These are phyloP conservation scores for Apomyelois bistriatella DNA, from an alignment of 2,888 invertebrate species.

Conservation along the genomic window DNA sequence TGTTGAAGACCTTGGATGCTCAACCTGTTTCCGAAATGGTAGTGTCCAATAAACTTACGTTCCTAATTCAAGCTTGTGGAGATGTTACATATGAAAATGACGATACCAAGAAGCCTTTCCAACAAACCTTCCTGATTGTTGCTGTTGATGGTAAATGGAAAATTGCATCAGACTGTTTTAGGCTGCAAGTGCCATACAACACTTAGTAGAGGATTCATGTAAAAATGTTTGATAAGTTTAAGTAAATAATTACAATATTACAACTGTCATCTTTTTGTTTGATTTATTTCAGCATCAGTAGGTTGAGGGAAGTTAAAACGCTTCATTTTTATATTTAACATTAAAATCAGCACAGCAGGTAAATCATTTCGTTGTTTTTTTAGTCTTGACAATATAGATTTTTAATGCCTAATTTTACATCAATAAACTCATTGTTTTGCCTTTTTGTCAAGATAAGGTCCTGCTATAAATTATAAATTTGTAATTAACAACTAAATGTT, in stretches of 20 bases:
- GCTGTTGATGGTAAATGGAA: conserved; percentile 96
- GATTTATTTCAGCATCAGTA: too few species aligned
- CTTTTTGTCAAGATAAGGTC: too few species aligned
- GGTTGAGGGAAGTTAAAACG: too few species aligned
- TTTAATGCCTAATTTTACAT: too few species aligned
- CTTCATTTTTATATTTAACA: too few species aligned
- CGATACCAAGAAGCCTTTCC: conserved; percentile 83
- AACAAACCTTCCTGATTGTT: conserved; percentile 93
- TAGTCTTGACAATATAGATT: too few species aligned
- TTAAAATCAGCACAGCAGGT: too few species aligned
- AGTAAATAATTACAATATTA: background rate
- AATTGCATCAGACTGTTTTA: conserved; percentile 93
- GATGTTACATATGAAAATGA: conserved; percentile 85
- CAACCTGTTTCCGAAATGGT: conserved; percentile 91
- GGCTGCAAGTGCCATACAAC: conserved; percentile 83
- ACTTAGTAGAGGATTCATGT: conserved; percentile 26
- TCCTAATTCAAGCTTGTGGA: conserved; percentile 91
- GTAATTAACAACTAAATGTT: too few species aligned
- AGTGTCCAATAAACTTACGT: conserved; percentile 88
- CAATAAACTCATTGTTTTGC: too few species aligned
- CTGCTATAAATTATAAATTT: too few species aligned
- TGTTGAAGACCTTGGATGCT: conserved; percentile 88
- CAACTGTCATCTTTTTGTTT: background rate
- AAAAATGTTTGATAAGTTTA: background rate
- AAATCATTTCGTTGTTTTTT: too few species aligned